A percentile compares a stretch with the other conserved stretches of the same genome.
These are phyloP conservation scores for Amiota mariae DNA, from an alignment of 2,888 invertebrate genomes.

Conservation along the genomic window DNA sequence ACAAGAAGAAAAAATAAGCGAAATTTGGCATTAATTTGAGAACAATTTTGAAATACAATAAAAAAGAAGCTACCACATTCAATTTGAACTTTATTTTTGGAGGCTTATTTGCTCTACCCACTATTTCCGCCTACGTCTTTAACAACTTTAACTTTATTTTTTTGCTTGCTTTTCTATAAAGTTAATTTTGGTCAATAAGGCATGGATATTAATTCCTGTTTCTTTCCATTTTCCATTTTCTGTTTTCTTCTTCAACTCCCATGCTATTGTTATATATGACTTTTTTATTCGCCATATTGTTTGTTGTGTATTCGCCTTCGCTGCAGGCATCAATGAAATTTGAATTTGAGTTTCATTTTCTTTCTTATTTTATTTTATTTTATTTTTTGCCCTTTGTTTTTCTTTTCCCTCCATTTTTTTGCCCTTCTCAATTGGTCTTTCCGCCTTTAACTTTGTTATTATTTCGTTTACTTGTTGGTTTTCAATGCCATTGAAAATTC, in stretches of 20 bases:
- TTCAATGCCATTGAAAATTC: constrained; percentile 8
- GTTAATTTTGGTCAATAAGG: constrained; percentile 65
- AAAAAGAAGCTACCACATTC: not conserved
- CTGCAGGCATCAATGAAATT: constrained; percentile 47
- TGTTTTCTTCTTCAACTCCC: no score
- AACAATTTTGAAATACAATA: constrained; percentile 46
- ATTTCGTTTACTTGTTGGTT: not conserved
- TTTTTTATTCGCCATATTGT: no score
- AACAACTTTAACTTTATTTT: constrained; percentile 29
- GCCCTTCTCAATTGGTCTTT: constrained; percentile 24
- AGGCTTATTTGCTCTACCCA: no score
- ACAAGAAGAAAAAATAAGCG: constrained; percentile 13
- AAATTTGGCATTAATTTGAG: constrained; percentile 56
- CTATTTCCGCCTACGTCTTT: not conserved
- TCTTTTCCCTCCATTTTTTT: not conserved
- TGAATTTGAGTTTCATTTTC: constrained; percentile 45
- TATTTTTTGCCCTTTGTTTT: not conserved
- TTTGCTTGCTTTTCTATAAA: constrained; percentile 39
- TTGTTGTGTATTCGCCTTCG: not conserved
- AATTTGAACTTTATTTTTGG: constrained; percentile 30
- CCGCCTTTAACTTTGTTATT: not conserved
- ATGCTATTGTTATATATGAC: not conserved
- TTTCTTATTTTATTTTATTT: not conserved
- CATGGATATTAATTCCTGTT: constrained; percentile 55
- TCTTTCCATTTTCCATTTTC: not conserved